Percentiles rank a stretch among this genome's conserved stretches.
These are phyloP conservation scores for Epizoanthus illoricatus DNA, from an alignment of 92 coral and sea anemone genomes.

Conservation along the genomic window DNA sequence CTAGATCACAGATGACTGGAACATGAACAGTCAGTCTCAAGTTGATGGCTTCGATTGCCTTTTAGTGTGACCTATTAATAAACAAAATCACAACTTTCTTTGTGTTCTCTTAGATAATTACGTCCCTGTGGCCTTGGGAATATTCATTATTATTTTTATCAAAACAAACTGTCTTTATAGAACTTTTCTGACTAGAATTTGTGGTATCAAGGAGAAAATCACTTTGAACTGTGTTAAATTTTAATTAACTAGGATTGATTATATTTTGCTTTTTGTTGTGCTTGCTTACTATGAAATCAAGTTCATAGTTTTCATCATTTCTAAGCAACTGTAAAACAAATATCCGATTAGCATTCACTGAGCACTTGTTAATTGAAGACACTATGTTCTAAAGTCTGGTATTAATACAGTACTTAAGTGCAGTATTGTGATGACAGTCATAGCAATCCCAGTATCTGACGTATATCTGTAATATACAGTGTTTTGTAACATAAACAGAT, in stretches of 20 bases:
- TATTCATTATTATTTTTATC: too few relatives aligned
- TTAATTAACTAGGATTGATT: not conserved
- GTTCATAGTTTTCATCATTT: not conserved
- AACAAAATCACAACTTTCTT: not conserved
- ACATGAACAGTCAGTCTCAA: constrained; percentile 1
- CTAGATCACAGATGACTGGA: not conserved
- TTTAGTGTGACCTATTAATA: not conserved
- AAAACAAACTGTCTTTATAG: not conserved
- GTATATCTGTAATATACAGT: too few relatives aligned
- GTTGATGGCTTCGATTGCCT: not conserved
- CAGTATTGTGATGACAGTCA: too few relatives aligned
- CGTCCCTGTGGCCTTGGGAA: too few relatives aligned
- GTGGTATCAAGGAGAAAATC: too few relatives aligned
- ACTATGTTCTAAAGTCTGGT: too few relatives aligned
- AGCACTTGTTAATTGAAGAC: not conserved
- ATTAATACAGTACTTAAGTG: too few relatives aligned
- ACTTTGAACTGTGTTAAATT: not conserved
- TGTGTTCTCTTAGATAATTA: not conserved
- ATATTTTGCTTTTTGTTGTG: not conserved
- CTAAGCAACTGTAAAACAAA: not conserved
- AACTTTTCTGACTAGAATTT: not conserved
- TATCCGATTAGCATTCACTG: not conserved
- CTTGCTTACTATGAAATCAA: constrained; percentile 8
- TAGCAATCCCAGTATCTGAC: too few relatives aligned
- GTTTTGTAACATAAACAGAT: too few relatives aligned